phyloP scores from a whole-genome alignment of 2,888 invertebrate species.

The Rhamnusium bicolor region DNA sequence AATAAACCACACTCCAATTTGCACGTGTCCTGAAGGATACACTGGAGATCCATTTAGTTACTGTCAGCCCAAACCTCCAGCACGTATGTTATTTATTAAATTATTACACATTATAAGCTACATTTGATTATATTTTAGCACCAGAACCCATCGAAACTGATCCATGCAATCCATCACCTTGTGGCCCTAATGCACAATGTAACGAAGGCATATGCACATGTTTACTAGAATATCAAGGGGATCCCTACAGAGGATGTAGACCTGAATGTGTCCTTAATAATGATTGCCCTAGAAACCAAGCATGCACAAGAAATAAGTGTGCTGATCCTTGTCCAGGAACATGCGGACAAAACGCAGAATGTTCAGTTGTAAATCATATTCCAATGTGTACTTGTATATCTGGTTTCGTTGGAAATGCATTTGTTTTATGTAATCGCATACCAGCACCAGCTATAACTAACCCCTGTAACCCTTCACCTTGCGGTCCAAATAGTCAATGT shows the following conservation, averaged over 20 bases:
- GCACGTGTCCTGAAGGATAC: constrained; percentile 79
- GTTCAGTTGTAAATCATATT: constrained; percentile 70
- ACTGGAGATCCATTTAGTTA: constrained; percentile 75
- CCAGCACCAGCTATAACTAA: constrained; percentile 66
- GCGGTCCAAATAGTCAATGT: constrained; percentile 83
- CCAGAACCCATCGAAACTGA: constrained; percentile 63
- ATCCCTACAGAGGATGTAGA: constrained; percentile 71
- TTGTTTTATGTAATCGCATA: constrained; percentile 74
- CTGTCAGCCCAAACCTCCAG: constrained; percentile 70
- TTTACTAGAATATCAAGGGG: constrained; percentile 69
- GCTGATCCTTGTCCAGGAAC: constrained; percentile 72
- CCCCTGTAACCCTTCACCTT: constrained; percentile 74
- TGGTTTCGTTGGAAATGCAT: constrained; percentile 63
- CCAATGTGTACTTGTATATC: constrained; percentile 64
- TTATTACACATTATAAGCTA: constrained; percentile 50
- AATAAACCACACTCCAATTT: constrained; percentile 84
- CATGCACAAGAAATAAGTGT: constrained; percentile 72
- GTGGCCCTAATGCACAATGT: constrained; percentile 82
- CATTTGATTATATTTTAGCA: not conserved
- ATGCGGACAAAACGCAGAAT: constrained; percentile 73
- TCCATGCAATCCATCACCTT: constrained; percentile 74
- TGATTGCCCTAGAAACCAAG: constrained; percentile 69
- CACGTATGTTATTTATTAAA: constrained; percentile 61
- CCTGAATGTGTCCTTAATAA: constrained; percentile 72
- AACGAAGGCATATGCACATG: constrained; percentile 71